Evolutionary conservation across 2,797 vertebrate genomes (phyloP).

Genomic region (Lagorchestes hirsutus): DNA sequence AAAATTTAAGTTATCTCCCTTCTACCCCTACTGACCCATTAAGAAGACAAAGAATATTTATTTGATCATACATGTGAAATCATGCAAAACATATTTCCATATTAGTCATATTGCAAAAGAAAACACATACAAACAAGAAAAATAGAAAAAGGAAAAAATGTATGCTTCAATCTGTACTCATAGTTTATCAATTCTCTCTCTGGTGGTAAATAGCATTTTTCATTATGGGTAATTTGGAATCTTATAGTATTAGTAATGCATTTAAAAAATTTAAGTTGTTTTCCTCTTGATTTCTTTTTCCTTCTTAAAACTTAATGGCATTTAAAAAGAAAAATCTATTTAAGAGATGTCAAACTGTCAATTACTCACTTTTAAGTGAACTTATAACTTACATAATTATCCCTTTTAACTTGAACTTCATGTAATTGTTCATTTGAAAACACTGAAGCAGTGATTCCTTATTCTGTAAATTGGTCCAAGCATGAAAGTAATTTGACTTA

Average conservation of each 20-base stretch:
- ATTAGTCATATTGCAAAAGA: not conserved
- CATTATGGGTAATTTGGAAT: not conserved
- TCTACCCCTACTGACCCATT: not conserved
- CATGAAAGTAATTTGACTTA: constrained; percentile 31
- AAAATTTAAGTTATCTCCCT: not conserved
- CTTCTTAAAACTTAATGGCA: not conserved
- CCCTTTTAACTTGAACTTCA: constrained; percentile 5
- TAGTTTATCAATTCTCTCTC: not conserved
- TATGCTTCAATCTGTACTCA: not conserved
- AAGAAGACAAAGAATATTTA: not conserved
- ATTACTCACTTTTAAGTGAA: constrained; percentile 19
- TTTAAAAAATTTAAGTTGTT: not conserved
- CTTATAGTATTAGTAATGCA: not conserved
- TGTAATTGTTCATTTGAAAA: not conserved
- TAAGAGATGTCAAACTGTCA: not conserved
- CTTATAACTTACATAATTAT: constrained; percentile 5
- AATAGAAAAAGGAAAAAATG: not conserved
- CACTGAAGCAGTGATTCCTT: constrained; percentile 6
- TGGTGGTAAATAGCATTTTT: not conserved
- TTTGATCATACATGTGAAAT: not conserved
- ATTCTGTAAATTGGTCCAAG: constrained; percentile 13
- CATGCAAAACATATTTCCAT: not conserved
- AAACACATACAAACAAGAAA: not conserved
- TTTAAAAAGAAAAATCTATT: constrained; percentile 13
- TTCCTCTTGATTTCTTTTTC: not conserved